Conservation (phyloP, 2,888 invertebrate species). For the Drosophila neotestacea region DNA sequence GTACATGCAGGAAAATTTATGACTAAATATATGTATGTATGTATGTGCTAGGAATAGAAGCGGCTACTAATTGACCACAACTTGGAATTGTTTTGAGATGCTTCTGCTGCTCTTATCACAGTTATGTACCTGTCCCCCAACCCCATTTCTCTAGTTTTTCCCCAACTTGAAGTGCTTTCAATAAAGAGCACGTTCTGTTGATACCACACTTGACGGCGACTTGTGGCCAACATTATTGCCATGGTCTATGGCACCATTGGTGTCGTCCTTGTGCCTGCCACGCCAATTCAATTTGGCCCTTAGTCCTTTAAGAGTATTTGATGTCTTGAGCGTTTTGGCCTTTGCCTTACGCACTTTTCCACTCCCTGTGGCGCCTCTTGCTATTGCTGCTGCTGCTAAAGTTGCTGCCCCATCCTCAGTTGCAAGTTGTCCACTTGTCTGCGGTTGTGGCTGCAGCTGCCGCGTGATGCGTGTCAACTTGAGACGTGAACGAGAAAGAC, state of each 20-base stretch:
- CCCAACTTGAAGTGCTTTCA: constrained; percentile 41
- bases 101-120: constrained; percentile 70
- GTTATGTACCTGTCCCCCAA: constrained; percentile 49
- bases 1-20: constrained; percentile 31
- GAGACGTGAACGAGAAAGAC: constrained; percentile 57
- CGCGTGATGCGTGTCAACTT: constrained; percentile 78
- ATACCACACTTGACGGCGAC: constrained; percentile 30
- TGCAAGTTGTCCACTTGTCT: constrained; percentile 12
- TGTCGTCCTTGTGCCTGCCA: constrained; percentile 53
- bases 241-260: constrained; percentile 14
- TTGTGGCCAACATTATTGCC: constrained; percentile 35
- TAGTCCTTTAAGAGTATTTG: constrained; percentile 60
- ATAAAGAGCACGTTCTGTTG: constrained; percentile 50
- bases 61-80: constrained; percentile 58
- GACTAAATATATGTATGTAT: constrained; percentile 32
- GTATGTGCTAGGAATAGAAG: constrained; percentile 49
- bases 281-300: constrained; percentile 72
- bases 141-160: constrained; percentile 20
- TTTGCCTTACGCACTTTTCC: constrained; percentile 74
- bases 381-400: not conserved
- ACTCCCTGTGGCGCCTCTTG: constrained; percentile 25
- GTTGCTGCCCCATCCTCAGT: constrained; percentile 12
- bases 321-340: constrained; percentile 49
- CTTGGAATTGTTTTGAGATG: constrained; percentile 63
- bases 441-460: constrained; percentile 50